phyloP scores from a whole-genome alignment of 1,140 invertebrate species.

The Euura lappo region DNA sequence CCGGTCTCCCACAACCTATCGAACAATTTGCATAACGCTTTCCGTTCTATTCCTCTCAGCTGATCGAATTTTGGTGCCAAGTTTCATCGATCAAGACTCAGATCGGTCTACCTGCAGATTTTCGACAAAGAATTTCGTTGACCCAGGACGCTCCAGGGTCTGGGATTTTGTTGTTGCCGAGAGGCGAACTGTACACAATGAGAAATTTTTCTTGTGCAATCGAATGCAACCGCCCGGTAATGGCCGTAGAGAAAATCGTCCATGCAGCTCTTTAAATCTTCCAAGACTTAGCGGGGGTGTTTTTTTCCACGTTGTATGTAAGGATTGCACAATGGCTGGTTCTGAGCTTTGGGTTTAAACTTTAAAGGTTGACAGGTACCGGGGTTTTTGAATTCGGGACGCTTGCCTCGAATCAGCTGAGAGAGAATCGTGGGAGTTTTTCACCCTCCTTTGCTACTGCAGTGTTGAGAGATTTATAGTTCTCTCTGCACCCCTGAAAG shows the following conservation, averaged over 20 bases:
- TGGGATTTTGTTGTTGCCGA: not conserved
- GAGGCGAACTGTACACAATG: not conserved
- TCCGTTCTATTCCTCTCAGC: not conserved
- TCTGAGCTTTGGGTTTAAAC: not conserved
- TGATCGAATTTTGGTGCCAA: not conserved
- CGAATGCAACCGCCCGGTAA: not conserved
- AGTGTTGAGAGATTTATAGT: not conserved
- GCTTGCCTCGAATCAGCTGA: not conserved
- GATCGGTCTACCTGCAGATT: not conserved
- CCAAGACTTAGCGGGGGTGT: constrained; percentile 1
- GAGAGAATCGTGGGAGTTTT: not conserved
- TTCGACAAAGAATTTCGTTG: not conserved
- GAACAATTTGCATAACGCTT: too few relatives aligned
- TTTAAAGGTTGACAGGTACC: not conserved
- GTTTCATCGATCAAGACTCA: not conserved
- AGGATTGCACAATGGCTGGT: not conserved
- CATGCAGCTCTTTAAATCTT: not conserved
- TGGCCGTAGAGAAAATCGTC: not conserved
- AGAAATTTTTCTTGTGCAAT: not conserved
- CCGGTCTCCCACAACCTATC: too few relatives aligned
- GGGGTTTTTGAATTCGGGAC: not conserved
- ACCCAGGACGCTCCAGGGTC: not conserved
- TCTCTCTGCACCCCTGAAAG: not conserved
- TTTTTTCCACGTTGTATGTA: not conserved
- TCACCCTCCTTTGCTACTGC: not conserved